Conservation (phyloP, 1,140 invertebrate genomes). For the Patella vulgata region DNA sequence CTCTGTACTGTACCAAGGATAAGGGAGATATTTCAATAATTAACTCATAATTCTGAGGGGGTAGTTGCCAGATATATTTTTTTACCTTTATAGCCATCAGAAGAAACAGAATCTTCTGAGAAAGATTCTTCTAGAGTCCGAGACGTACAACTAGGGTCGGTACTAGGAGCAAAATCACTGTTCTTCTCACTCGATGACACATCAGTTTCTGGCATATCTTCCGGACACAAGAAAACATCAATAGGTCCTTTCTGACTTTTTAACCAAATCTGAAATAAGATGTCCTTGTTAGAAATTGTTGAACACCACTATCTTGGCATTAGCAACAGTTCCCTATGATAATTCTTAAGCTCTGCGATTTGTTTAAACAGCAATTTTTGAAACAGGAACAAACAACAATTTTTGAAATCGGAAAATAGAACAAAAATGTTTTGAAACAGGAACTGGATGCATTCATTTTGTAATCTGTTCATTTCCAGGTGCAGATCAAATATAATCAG, state of each 20-base stretch:
- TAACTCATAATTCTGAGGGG: neutral
- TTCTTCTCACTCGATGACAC: constrained; percentile 70
- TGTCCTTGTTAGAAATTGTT: too few species aligned
- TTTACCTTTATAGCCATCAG: constrained; percentile 55
- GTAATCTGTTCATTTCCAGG: too few species aligned
- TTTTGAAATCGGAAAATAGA: too few species aligned
- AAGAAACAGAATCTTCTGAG: constrained; percentile 49
- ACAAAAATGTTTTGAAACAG: too few species aligned
- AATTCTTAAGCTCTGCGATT: too few species aligned
- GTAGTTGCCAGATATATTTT: neutral
- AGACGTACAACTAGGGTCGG: constrained; percentile 28
- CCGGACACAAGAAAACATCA: constrained; percentile 91
- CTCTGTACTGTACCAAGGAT: too few species aligned
- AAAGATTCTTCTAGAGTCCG: constrained; percentile 2
- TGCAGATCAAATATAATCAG: too few species aligned
- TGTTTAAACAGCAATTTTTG: too few species aligned
- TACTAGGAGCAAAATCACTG: constrained; percentile 71
- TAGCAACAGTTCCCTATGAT: too few species aligned
- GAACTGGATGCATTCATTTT: too few species aligned
- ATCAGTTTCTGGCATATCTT: constrained; percentile 68
- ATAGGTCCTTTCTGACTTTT: constrained; percentile 89
- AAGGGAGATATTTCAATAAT: neutral
- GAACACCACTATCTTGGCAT: too few species aligned
- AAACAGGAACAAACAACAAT: too few species aligned
- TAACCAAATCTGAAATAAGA: constrained; percentile 90